These are phyloP conservation scores for Charina bottae DNA, from an alignment of 2,113 vertebrate species.

Conservation along the genomic window DNA sequence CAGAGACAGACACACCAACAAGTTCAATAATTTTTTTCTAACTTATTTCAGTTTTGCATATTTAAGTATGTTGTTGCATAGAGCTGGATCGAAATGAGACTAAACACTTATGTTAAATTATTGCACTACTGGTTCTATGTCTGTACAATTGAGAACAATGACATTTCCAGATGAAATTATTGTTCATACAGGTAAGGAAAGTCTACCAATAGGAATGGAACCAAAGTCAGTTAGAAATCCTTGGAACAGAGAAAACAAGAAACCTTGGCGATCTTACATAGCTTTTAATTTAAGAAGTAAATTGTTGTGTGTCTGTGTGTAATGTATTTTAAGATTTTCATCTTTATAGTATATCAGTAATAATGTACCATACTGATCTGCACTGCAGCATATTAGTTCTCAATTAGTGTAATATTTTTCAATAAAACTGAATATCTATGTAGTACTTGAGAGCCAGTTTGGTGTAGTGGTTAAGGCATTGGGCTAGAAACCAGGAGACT, in stretches of 20 bases:
- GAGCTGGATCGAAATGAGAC: slow-evolving; percentile 42
- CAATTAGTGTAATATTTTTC: neutral
- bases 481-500: too few relatives aligned
- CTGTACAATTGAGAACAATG: neutral
- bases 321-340: slow-evolving; percentile 22
- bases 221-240: neutral
- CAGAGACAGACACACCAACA: slow-evolving; percentile 30
- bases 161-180: slow-evolving; percentile 13
- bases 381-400: neutral
- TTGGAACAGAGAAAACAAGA: neutral
- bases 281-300: neutral
- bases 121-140: neutral
- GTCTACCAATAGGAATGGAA: neutral
- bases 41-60: slow-evolving; percentile 48
- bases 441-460: too few relatives aligned
- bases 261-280: neutral
- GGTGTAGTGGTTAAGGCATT: too few relatives aligned
- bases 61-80: slow-evolving; percentile 42
- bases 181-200: neutral
- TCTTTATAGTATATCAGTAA: neutral
- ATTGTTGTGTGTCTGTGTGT: neutral
- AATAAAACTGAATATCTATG: neutral
- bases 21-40: slow-evolving; percentile 51
- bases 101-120: neutral
- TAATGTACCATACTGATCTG: too few relatives aligned